Percentiles rank a stretch among this genome's conserved stretches.
phyloP scores from a whole-genome alignment of 2,113 vertebrate genomes.

The Zeus faber region DNA sequence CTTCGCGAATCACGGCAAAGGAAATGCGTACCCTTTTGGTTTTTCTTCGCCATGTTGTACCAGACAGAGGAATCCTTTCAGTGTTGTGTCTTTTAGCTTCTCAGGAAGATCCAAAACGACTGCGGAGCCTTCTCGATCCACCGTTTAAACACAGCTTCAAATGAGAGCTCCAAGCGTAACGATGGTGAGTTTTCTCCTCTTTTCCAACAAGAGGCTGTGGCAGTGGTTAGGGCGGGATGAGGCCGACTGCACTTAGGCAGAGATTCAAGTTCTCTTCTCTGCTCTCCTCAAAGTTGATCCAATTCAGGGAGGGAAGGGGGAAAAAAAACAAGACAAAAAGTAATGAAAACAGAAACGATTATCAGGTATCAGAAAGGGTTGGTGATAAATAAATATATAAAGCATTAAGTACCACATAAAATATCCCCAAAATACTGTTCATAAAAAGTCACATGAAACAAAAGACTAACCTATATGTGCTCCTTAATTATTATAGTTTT shows the following conservation, averaged over 20 bases:
- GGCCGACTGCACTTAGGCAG: conserved; percentile 28
- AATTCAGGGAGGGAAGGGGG: background rate
- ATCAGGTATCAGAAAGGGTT: background rate
- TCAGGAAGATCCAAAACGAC: background rate
- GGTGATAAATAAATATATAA: background rate
- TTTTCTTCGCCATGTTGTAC: conserved; percentile 74
- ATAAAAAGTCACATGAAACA: too few species aligned
- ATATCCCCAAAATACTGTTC: too few species aligned
- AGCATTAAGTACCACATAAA: too few species aligned
- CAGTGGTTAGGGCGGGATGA: too few species aligned
- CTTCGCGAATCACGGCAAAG: too few species aligned
- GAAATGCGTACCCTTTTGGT: conserved; percentile 65
- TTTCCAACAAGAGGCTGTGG: too few species aligned
- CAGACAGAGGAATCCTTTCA: conserved; percentile 14
- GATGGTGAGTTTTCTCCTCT: conserved; percentile 10
- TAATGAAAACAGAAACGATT: background rate
- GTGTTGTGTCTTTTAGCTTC: conserved; percentile 1
- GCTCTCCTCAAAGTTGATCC: conserved; percentile 14
- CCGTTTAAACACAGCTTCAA: conserved; percentile 11
- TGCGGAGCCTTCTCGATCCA: conserved; percentile 4
- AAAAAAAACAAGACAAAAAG: background rate
- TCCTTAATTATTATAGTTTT: too few species aligned
- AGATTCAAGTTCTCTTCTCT: conserved; percentile 20
- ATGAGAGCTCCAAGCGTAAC: background rate
- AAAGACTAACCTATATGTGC: too few species aligned